A percentile compares a stretch with the other conserved stretches of the same genome.
These are phyloP conservation scores for Ferdinandea cuprea DNA, from an alignment of 2,888 invertebrate species.

Conservation along the genomic window DNA sequence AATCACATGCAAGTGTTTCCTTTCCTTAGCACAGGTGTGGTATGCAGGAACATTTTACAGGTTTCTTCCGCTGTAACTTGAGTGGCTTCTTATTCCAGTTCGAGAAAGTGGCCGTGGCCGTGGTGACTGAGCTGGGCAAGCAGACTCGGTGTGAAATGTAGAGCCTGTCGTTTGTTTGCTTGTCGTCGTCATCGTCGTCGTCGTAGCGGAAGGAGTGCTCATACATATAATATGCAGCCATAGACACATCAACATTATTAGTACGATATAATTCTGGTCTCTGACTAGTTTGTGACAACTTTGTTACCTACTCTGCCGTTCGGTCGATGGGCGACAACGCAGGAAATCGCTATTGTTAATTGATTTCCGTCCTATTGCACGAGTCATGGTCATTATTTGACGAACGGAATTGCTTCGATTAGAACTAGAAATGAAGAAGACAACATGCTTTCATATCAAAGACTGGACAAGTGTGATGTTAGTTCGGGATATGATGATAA, in stretches of 20 bases:
- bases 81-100: slow-evolving; percentile 60
- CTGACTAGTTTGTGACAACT: slow-evolving; percentile 56
- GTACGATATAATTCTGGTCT: slow-evolving; percentile 46
- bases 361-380: slow-evolving; percentile 61
- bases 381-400: slow-evolving; percentile 60
- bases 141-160: slow-evolving; percentile 50
- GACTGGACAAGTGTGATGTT: slow-evolving; percentile 11
- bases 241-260: slow-evolving; percentile 44
- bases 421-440: neutral
- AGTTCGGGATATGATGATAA: too few species aligned
- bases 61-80: slow-evolving; percentile 61
- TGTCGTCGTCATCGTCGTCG: too few species aligned
- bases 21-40: slow-evolving; percentile 62
- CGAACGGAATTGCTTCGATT: slow-evolving; percentile 25
- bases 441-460: neutral
- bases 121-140: neutral
- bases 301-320: slow-evolving; percentile 32
- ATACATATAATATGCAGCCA: slow-evolving; percentile 1
- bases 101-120: neutral
- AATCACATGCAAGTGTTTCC: slow-evolving; percentile 31
- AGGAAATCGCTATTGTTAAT: slow-evolving; percentile 69
- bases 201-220: slow-evolving; percentile 56
- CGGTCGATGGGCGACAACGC: slow-evolving; percentile 29
- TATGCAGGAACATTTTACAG: slow-evolving; percentile 64
- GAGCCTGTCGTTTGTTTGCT: too few species aligned